A percentile compares a stretch with the other conserved stretches of the same genome.
phyloP scores from a whole-genome alignment of 2,797 vertebrate genomes.

The Neosilurus hyrtlii region DNA sequence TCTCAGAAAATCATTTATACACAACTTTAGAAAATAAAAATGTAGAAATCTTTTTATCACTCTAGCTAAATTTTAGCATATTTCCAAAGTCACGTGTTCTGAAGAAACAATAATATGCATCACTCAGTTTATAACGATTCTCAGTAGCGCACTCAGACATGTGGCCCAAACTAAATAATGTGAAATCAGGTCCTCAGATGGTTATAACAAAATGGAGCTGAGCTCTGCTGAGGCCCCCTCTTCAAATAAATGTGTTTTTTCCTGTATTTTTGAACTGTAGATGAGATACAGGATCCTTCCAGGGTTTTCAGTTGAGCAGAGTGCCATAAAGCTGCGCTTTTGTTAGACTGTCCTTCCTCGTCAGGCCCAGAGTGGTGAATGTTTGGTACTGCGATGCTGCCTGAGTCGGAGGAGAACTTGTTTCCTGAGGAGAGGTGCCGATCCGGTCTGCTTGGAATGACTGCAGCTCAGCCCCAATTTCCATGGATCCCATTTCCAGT shows the following conservation, averaged over 20 bases:
- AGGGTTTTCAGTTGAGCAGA: conserved; percentile 82
- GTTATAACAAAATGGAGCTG: neutral
- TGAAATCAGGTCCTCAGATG: neutral
- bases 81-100: neutral
- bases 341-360: conserved; percentile 96
- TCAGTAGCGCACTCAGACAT: conserved; percentile 22
- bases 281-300: neutral
- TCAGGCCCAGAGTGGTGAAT: conserved; percentile 87
- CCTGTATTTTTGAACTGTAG: too few species aligned
- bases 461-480: conserved; percentile 84
- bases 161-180: neutral
- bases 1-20: neutral
- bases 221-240: neutral
- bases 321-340: conserved; percentile 98
- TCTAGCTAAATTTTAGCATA: neutral
- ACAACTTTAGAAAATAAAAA: neutral
- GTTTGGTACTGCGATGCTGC: conserved; percentile 86
- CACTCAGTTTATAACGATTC: neutral
- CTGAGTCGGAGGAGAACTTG: conserved; percentile 74
- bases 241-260: neutral
- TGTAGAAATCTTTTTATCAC: neutral
- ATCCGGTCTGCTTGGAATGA: conserved; percentile 87
- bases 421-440: conserved; percentile 72
- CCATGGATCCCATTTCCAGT: conserved; percentile 83
- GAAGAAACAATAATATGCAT: neutral